These are phyloP conservation scores for Hippocampus guttulatus DNA, from an alignment of 2,113 vertebrate genomes.

Conservation along the genomic window DNA sequence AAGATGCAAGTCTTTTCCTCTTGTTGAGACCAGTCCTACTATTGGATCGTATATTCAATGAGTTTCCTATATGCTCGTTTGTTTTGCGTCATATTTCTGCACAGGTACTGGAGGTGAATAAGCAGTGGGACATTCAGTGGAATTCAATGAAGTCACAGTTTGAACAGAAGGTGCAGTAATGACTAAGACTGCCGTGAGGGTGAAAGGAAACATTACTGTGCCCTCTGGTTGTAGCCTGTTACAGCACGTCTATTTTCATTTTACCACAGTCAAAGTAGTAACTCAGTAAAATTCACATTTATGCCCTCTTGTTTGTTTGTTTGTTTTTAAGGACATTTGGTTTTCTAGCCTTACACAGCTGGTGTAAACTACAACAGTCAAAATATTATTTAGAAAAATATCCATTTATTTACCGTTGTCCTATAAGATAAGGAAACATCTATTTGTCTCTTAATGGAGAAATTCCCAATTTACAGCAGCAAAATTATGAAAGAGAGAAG, in stretches of 20 bases:
- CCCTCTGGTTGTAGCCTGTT: not conserved
- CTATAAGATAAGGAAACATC: no score
- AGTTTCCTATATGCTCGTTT: slow-evolving; percentile 43
- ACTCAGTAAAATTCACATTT: not conserved
- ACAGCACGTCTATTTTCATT: not conserved
- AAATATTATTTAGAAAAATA: not conserved
- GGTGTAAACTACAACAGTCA: not conserved
- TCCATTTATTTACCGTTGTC: not conserved
- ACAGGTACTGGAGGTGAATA: slow-evolving; percentile 97
- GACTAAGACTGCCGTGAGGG: slow-evolving; percentile 23
- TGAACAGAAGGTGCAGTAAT: slow-evolving; percentile 89
- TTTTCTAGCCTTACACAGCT: not conserved
- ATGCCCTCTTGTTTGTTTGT: no score
- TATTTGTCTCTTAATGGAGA: no score
- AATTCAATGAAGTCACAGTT: slow-evolving; percentile 96
- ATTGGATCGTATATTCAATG: slow-evolving; percentile 8
- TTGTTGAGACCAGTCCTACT: slow-evolving; percentile 3
- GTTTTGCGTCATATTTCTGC: slow-evolving; percentile 38
- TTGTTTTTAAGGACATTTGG: not conserved
- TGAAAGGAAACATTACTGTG: slow-evolving; percentile 38
- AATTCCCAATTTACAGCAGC: no score
- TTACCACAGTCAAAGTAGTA: slow-evolving; percentile 1
- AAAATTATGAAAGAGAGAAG: no score
- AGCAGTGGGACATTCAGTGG: slow-evolving; percentile 99
- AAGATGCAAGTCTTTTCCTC: slow-evolving; percentile 78